These are phyloP conservation scores for Drosophila nasuta DNA, from an alignment of 1,140 invertebrate genomes.

Conservation along the genomic window DNA sequence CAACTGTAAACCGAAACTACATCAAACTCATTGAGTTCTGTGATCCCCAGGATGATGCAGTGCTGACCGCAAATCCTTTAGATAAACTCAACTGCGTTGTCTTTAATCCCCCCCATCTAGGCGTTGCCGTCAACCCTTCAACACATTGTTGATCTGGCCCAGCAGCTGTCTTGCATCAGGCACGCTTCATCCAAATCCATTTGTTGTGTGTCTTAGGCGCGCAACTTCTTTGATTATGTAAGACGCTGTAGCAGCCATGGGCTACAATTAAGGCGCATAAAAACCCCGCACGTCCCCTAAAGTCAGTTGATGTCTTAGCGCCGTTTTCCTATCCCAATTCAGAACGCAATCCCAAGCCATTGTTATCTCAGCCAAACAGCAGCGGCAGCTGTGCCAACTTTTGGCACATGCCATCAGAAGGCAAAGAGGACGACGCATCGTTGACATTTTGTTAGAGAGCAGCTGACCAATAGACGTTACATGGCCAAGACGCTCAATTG, in stretches of 20 bases:
- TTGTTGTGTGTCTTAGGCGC: conserved; percentile 46
- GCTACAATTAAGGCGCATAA: conserved; percentile 66
- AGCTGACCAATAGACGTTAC: conserved; percentile 47
- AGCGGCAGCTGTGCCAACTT: conserved; percentile 51
- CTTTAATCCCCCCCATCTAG: conserved; percentile 50
- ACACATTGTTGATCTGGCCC: conserved; percentile 30
- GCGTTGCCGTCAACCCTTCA: conserved; percentile 59
- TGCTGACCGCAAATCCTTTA: conserved; percentile 70
- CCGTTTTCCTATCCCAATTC: conserved; percentile 53
- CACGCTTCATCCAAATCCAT: conserved; percentile 73
- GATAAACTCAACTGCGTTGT: conserved; percentile 47
- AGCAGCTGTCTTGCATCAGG: conserved; percentile 72
- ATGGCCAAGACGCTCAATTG: not conserved
- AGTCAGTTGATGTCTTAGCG: conserved; percentile 71
- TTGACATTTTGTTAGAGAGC: conserved; percentile 30
- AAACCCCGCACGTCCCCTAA: conserved; percentile 65
- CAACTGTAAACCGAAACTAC: not conserved
- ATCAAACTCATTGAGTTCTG: not conserved
- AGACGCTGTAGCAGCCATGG: conserved; percentile 53
- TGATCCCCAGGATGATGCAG: conserved; percentile 14
- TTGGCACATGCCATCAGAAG: conserved; percentile 45
- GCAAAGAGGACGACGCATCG: not conserved
- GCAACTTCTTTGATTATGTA: conserved; percentile 67
- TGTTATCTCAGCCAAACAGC: conserved; percentile 50
- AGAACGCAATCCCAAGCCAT: conserved; percentile 50